These are phyloP conservation scores for Pungitius pungitius DNA, from an alignment of 2,113 vertebrate genomes.

Conservation along the genomic window DNA sequence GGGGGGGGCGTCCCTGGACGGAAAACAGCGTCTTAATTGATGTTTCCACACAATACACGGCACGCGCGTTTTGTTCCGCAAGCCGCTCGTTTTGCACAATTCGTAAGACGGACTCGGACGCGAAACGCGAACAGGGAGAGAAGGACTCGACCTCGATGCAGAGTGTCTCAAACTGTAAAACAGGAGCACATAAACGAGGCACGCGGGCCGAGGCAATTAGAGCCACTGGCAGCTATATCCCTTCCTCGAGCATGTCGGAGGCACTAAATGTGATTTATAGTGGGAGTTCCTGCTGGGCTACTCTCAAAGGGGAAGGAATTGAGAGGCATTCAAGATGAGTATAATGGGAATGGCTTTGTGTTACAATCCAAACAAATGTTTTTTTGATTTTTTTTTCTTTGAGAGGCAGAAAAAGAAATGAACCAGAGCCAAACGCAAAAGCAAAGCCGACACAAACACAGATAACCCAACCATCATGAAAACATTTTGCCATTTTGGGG, in stretches of 20 bases:
- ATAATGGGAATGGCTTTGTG: slow-evolving; percentile 25
- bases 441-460: slow-evolving; percentile 6
- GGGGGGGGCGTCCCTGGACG: slow-evolving; percentile 36
- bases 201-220: slow-evolving; percentile 56
- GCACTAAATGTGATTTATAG: slow-evolving; percentile 69
- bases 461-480: neutral
- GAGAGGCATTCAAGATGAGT: slow-evolving; percentile 42
- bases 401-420: slow-evolving; percentile 25
- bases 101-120: slow-evolving; percentile 18
- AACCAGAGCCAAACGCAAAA: slow-evolving; percentile 10
- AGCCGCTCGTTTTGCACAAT: slow-evolving; percentile 48
- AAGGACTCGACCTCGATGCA: slow-evolving; percentile 19
- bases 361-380: slow-evolving; percentile 37
- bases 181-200: slow-evolving; percentile 43
- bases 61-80: slow-evolving; percentile 26
- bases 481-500: slow-evolving; percentile 7
- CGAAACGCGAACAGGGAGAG: slow-evolving; percentile 16
- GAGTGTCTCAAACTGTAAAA: slow-evolving; percentile 42
- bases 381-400: slow-evolving; percentile 5
- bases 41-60: slow-evolving; percentile 44
- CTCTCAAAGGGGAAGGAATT: slow-evolving; percentile 46
- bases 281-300: slow-evolving; percentile 56
- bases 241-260: slow-evolving; percentile 58
- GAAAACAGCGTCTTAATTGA: slow-evolving; percentile 54
- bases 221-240: slow-evolving; percentile 56